Conservation (phyloP, 2,888 invertebrate species). For the Ariolimax columbianus region DNA sequence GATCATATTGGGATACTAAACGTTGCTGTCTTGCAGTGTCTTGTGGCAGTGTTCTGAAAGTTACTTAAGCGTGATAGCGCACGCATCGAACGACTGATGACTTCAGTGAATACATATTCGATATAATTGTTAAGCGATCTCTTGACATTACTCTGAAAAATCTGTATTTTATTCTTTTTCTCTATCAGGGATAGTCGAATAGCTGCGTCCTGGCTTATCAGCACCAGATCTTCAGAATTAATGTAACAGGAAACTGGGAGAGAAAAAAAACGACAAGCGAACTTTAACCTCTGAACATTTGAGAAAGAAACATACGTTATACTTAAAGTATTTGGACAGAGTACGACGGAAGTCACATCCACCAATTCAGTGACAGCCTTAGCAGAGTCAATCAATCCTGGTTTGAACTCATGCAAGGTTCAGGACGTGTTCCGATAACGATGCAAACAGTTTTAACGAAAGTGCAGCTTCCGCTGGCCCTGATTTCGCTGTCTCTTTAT, state of each 20-base stretch:
- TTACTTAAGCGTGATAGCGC: not conserved
- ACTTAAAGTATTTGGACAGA: not conserved
- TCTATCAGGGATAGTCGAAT: not conserved
- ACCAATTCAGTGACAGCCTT: not conserved
- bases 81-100: not conserved
- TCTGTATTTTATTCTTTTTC: not conserved
- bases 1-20: not conserved
- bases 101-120: not conserved
- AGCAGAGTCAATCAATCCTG: not conserved
- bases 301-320: not conserved
- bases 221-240: not conserved
- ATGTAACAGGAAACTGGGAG: not conserved
- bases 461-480: slow-evolving; percentile 3
- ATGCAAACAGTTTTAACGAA: slow-evolving; percentile 23
- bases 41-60: not conserved
- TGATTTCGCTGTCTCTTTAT: slow-evolving; percentile 3
- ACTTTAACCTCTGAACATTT: not conserved
- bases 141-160: not conserved
- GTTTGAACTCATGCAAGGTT: not conserved
- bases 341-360: not conserved
- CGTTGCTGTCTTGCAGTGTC: not conserved
- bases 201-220: not conserved
- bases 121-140: not conserved
- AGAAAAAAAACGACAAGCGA: not conserved
- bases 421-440: not conserved